phyloP scores from a whole-genome alignment of 2,113 vertebrate species.

The Bufo bufo region DNA sequence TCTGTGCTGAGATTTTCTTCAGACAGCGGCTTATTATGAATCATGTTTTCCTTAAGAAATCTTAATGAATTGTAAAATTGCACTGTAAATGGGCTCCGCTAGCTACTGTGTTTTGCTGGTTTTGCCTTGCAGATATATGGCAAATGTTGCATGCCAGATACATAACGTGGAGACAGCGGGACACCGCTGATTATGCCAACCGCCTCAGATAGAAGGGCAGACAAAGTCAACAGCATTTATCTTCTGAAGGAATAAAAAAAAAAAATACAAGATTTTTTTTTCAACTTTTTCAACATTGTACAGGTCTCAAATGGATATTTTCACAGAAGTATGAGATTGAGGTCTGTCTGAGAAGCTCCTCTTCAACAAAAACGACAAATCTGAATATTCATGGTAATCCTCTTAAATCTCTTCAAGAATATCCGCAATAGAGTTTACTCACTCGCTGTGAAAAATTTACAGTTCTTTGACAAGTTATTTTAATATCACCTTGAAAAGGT shows the following conservation, averaged over 20 bases:
- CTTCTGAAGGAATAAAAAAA: background rate
- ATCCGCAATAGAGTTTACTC: background rate
- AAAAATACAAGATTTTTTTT: background rate
- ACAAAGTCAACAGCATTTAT: conserved; percentile 38
- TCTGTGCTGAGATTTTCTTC: background rate
- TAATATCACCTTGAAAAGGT: background rate
- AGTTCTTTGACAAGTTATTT: background rate
- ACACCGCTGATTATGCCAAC: background rate
- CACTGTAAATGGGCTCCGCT: background rate
- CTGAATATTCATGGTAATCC: conserved; percentile 39
- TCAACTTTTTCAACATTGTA: background rate
- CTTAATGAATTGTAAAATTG: background rate
- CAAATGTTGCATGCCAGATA: conserved; percentile 35
- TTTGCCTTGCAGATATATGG: conserved; percentile 43
- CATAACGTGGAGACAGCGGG: conserved; percentile 23
- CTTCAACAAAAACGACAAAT: conserved; percentile 24
- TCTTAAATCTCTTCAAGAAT: conserved; percentile 17
- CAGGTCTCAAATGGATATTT: background rate
- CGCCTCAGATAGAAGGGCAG: conserved; percentile 21
- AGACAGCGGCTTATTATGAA: background rate
- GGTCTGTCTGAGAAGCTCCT: background rate
- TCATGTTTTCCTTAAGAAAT: background rate
- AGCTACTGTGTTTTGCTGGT: conserved; percentile 14
- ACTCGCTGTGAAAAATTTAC: background rate
- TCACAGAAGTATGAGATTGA: background rate